A percentile compares a stretch with the other conserved stretches of the same genome.
These are phyloP conservation scores for Ditylenchus dipsaci DNA, from an alignment of 1,140 invertebrate species.

Conservation along the genomic window DNA sequence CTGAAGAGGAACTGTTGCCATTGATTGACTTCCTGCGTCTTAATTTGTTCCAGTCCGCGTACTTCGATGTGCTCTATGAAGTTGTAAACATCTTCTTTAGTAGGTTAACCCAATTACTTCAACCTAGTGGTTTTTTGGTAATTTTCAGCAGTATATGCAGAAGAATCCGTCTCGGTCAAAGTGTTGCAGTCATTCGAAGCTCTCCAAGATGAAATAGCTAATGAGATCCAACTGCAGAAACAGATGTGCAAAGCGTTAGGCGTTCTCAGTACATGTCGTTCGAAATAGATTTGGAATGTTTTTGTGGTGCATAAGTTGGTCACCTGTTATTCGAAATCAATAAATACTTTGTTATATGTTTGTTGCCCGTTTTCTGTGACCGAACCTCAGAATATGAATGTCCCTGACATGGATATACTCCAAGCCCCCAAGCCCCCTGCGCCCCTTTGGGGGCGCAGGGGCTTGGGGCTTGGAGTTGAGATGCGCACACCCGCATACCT, in stretches of 20 bases:
- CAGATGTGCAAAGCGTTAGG: background rate
- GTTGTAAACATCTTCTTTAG: constrained; percentile 30
- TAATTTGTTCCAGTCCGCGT: constrained; percentile 31
- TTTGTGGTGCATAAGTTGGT: no score
- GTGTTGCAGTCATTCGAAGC: background rate
- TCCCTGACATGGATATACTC: no score
- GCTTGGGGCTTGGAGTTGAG: no score
- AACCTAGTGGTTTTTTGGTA: background rate
- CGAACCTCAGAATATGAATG: no score
- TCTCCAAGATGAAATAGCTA: background rate
- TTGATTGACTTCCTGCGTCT: constrained; percentile 27
- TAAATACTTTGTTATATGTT: no score
- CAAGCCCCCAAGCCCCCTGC: no score
- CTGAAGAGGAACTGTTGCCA: constrained; percentile 10
- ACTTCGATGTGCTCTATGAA: constrained; percentile 43
- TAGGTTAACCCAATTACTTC: background rate
- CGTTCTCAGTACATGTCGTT: no score
- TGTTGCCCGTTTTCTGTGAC: no score
- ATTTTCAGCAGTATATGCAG: background rate
- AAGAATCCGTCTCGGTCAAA: background rate
- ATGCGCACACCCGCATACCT: no score
- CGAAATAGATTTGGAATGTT: no score
- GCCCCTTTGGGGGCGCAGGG: no score
- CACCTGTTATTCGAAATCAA: no score
- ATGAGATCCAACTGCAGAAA: background rate